phyloP scores from a whole-genome alignment of 2,888 invertebrate species.

The Rotaria macrura region DNA sequence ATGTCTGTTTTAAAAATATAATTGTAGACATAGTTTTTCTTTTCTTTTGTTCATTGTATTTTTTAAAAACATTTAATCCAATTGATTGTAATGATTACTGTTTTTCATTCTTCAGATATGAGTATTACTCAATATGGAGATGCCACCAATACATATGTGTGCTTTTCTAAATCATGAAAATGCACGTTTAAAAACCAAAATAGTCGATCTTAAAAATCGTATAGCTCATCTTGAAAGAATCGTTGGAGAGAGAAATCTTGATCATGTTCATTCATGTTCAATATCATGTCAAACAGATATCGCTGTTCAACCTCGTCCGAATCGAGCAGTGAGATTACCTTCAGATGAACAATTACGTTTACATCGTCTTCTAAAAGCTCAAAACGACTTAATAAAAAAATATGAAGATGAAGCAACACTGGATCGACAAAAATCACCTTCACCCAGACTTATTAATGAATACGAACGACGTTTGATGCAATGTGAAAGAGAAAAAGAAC shows the following conservation, averaged over 20 bases:
- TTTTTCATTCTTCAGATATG: neutral
- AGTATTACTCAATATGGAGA: neutral
- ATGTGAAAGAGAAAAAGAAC: slow-evolving; percentile 37
- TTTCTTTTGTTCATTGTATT: neutral
- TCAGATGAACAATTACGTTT: neutral
- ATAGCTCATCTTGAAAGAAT: slow-evolving; percentile 38
- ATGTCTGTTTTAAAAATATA: neutral
- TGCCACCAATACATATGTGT: slow-evolving; percentile 18
- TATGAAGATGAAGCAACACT: slow-evolving; percentile 39
- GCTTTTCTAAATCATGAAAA: slow-evolving; percentile 38
- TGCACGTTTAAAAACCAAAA: slow-evolving; percentile 38
- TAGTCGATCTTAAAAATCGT: slow-evolving; percentile 37
- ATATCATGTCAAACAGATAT: slow-evolving; percentile 3
- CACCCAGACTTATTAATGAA: neutral
- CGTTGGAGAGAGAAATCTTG: slow-evolving; percentile 37
- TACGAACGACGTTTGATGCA: slow-evolving; percentile 30
- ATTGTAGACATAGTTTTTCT: neutral
- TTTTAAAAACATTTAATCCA: neutral
- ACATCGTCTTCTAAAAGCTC: slow-evolving; percentile 38
- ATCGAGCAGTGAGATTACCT: neutral
- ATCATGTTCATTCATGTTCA: slow-evolving; percentile 38
- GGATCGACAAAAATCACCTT: neutral
- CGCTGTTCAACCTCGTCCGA: neutral
- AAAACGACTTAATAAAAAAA: slow-evolving; percentile 40
- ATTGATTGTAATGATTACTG: too few species aligned